A percentile compares a stretch with the other conserved stretches of the same genome.
Evolutionary conservation across 2,797 vertebrate genomes (phyloP).

Genomic region (Macroramphosus scolopax): DNA sequence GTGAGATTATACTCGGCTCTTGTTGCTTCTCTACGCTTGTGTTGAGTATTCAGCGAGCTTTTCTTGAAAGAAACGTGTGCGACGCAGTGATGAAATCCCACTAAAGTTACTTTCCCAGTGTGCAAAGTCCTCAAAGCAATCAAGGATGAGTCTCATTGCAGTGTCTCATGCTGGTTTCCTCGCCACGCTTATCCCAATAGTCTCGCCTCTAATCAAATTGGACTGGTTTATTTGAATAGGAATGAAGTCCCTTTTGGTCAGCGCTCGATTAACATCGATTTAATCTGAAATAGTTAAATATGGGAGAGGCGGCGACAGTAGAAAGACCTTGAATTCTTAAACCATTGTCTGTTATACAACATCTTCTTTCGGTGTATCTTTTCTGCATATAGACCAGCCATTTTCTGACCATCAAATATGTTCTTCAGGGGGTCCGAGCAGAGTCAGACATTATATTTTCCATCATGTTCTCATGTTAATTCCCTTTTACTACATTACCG

Average conservation of each 20-base stretch:
- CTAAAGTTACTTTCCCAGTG: conserved; percentile 40
- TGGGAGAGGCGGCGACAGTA: conserved; percentile 54
- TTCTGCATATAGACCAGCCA: conserved; percentile 16
- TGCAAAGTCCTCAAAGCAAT: conserved; percentile 51
- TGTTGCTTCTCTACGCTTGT: conserved; percentile 11
- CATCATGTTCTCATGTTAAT: too few species aligned
- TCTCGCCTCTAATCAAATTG: conserved; percentile 69
- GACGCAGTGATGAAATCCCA: conserved; percentile 29
- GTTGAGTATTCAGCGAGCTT: conserved; percentile 32
- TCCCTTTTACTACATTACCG: too few species aligned
- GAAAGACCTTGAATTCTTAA: conserved; percentile 61
- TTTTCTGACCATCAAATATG: conserved; percentile 11
- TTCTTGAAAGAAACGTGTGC: conserved; percentile 18
- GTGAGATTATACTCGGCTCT: conserved; percentile 37
- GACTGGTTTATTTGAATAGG: conserved; percentile 67
- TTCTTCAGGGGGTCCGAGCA: too few species aligned
- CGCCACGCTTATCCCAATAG: conserved; percentile 62
- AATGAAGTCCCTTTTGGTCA: conserved; percentile 65
- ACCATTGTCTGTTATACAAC: conserved; percentile 21
- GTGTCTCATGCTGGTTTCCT: conserved; percentile 55
- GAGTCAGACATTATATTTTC: too few species aligned
- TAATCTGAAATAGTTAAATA: conserved; percentile 77
- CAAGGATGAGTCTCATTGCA: conserved; percentile 50
- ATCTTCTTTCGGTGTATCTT: conserved; percentile 26
- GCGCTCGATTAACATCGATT: conserved; percentile 71